Evolutionary conservation across 2,888 invertebrate species (phyloP).

Genomic region (Frankliniella fusca): DNA sequence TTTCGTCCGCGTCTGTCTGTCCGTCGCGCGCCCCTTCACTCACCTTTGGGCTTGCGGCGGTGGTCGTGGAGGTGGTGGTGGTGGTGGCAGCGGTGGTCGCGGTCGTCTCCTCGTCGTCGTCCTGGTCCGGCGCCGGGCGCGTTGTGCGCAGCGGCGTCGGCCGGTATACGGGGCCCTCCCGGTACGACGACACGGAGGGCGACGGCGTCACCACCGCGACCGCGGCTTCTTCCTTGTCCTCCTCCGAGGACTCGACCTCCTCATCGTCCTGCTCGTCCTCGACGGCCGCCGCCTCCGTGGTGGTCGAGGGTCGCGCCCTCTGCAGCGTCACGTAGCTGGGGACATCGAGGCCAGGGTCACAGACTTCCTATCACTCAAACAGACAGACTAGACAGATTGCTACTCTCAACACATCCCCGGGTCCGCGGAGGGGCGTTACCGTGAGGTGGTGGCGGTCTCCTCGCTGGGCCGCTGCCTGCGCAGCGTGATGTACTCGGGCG

Average conservation of each 20-base stretch:
- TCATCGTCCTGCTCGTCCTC: background rate
- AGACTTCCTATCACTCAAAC: too few species aligned
- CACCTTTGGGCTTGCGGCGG: conserved; percentile 39
- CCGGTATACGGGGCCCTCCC: conserved; percentile 18
- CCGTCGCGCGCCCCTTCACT: conserved; percentile 32
- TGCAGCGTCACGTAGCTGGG: conserved; percentile 4
- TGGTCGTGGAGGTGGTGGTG: conserved; percentile 36
- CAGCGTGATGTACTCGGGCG: conserved; percentile 65
- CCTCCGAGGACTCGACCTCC: conserved; percentile 20
- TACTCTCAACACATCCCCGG: background rate
- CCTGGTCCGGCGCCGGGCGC: conserved; percentile 34
- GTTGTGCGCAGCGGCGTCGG: conserved; percentile 43
- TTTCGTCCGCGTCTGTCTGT: conserved; percentile 39
- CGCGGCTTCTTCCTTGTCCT: conserved; percentile 33
- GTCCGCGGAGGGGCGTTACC: background rate
- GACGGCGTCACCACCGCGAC: conserved; percentile 30
- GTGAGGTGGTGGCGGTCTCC: conserved; percentile 39
- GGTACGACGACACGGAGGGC: conserved; percentile 30
- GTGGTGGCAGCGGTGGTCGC: conserved; percentile 27
- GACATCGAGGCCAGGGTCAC: background rate
- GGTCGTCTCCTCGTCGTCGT: conserved; percentile 37
- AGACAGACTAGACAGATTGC: background rate
- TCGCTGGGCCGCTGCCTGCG: conserved; percentile 56
- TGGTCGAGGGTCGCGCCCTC: background rate
- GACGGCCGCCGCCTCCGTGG: background rate